phyloP scores from a whole-genome alignment of 92 coral and sea anemone genomes.

The Porites rus region DNA sequence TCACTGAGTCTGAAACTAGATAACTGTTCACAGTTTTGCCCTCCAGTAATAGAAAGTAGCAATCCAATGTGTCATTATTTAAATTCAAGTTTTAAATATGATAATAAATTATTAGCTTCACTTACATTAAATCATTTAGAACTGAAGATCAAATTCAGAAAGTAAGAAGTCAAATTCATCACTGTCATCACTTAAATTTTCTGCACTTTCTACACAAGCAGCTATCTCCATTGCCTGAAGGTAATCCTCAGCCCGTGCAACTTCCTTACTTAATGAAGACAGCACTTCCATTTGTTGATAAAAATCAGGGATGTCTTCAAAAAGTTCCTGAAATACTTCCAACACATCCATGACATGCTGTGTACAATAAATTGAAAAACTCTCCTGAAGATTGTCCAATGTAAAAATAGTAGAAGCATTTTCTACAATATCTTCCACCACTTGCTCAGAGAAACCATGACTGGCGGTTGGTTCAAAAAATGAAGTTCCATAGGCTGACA shows the following conservation, averaged over 20 bases:
- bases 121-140: no score
- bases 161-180: not conserved
- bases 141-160: not conserved
- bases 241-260: not conserved
- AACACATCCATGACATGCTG: not conserved
- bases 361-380: not conserved
- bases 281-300: not conserved
- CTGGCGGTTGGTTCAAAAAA: no score
- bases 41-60: no score
- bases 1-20: no score
- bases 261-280: not conserved
- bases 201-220: not conserved
- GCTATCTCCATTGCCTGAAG: conserved; percentile 1
- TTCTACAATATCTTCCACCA: conserved; percentile 16
- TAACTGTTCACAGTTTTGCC: no score
- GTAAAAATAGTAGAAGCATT: conserved; percentile 27
- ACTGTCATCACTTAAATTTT: not conserved
- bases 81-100: no score
- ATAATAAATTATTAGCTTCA: no score
- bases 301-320: conserved; percentile 14
- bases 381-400: not conserved
- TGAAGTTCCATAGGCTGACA: no score
- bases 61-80: no score
- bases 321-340: conserved; percentile 17
- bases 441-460: not conserved